Percentiles rank a stretch among this genome's conserved stretches.
Evolutionary conservation across 2,113 vertebrate genomes (phyloP).

Genomic region (Gasterosteus aculeatus): DNA sequence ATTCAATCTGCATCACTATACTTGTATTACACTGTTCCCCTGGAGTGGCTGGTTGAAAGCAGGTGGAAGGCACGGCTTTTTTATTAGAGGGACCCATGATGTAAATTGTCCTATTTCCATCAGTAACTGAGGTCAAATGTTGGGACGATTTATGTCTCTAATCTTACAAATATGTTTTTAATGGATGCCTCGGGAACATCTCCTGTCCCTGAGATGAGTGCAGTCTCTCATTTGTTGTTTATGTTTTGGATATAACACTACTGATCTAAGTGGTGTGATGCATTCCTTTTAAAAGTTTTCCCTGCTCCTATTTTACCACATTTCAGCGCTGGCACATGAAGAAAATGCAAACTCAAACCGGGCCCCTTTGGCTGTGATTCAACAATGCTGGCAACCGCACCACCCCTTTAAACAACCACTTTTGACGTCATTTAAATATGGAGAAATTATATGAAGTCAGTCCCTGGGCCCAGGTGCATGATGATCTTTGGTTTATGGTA

Average conservation of each 20-base stretch:
- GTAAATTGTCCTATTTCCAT: not conserved
- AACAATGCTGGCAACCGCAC: not conserved
- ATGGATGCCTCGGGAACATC: not conserved
- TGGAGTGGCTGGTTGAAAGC: not conserved
- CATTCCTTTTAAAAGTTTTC: not conserved
- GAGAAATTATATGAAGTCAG: not conserved
- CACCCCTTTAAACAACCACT: not conserved
- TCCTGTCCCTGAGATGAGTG: not conserved
- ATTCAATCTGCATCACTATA: not conserved
- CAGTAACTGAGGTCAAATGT: not conserved
- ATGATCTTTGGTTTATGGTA: not conserved
- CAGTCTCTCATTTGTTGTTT: not conserved
- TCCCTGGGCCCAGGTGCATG: not conserved
- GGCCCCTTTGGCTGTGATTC: not conserved
- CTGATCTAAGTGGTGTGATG: not conserved
- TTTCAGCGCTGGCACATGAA: not conserved
- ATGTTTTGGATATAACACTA: not conserved
- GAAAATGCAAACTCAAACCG: not conserved
- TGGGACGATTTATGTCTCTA: not conserved
- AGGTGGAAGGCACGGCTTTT: not conserved
- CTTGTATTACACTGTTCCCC: not conserved
- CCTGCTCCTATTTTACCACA: not conserved
- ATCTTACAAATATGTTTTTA: slow-evolving; percentile 1
- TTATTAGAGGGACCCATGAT: not conserved
- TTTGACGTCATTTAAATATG: not conserved